Base-by-base conservation (phyloP, 2,113 vertebrate genomes). In the Gymnogyps californianus region DNA sequence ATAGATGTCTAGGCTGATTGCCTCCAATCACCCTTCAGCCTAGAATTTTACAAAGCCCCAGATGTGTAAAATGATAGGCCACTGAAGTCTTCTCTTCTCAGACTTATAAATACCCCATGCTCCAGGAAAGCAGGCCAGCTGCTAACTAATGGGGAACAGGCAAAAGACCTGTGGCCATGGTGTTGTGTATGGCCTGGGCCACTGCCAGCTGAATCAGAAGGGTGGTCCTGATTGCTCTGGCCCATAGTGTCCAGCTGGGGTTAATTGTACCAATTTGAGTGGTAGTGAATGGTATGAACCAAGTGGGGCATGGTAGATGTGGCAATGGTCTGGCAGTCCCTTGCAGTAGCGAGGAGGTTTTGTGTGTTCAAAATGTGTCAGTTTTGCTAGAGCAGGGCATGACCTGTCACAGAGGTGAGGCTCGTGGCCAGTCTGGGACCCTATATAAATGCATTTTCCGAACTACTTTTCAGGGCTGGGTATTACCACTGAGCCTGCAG, bases 11-110 rank as follows among this genome's bases (percentile, higher is more conserved):
- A 42, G 64, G 69, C 74, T 49, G 69, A 80, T 26, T 52, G 67
- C 58, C 77, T 42, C 42, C 79, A 87, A 88, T 93, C 78, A 88
- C 34, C 65, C 54, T 84, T 84, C 58, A 84, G 79, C 52, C 64
- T 64, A 47, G 74, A 76, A 55, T 71, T 93, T 76, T 70, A 57
- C 62, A 72, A 70, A 72, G 65, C 16, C 51, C 74, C 51, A 81
- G 58, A 91, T 91, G 57, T 55, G 31, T 71, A 71, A 76, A 81
- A 93, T 87, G 65, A 71, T 36, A 76, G 62, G 25, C 32, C 58
- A 52, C 79, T 66, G 47, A 81, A 62, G 58, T 26, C 62, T 57
- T 65, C 42, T 75, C 64, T 85, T 44, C 64, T 62, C 32, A 55
- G 69, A 34, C 62, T 71, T 51, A 71, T 25, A 91, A 80, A 77